These are phyloP conservation scores for Drosophila repletoides DNA, from an alignment of 1,140 invertebrate genomes.

Conservation along the genomic window DNA sequence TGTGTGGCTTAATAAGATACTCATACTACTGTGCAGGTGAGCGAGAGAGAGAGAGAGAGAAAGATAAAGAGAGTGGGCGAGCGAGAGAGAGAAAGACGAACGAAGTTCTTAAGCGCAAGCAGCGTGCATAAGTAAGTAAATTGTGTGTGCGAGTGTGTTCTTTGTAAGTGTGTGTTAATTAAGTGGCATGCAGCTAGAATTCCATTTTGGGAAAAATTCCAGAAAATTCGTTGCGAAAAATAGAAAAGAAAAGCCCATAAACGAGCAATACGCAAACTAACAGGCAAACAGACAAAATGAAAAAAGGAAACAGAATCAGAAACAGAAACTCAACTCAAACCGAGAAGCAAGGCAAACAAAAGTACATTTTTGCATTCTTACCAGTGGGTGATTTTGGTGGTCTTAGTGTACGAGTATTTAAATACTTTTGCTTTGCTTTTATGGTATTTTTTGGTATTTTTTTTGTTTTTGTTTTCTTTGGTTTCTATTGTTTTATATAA, in stretches of 20 bases:
- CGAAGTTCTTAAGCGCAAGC: conserved; percentile 13
- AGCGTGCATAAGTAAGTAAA: conserved; percentile 36
- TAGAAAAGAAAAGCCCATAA: background rate
- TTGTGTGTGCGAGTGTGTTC: conserved; percentile 35
- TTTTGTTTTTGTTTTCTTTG: conserved; percentile 2
- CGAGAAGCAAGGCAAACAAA: conserved; percentile 46
- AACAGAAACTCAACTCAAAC: conserved; percentile 38
- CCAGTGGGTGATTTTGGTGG: conserved; percentile 61
- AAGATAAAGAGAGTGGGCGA: background rate
- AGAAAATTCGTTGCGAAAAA: background rate
- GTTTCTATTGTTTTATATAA: conserved; percentile 24
- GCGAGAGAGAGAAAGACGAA: background rate
- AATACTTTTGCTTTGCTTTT: conserved; percentile 24
- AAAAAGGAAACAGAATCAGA: conserved; percentile 34
- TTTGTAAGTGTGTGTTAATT: conserved; percentile 56
- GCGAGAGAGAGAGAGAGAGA: background rate
- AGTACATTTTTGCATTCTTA: conserved; percentile 74
- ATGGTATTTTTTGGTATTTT: conserved; percentile 9
- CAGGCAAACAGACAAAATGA: too few species aligned
- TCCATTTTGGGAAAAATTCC: conserved; percentile 4
- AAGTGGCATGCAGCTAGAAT: conserved; percentile 56
- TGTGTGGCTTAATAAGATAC: conserved; percentile 44
- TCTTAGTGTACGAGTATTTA: conserved; percentile 35
- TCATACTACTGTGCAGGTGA: background rate
- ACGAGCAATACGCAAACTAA: conserved; percentile 17